phyloP scores from a whole-genome alignment of 1,140 invertebrate species.

The Lucilia cuprina region DNA sequence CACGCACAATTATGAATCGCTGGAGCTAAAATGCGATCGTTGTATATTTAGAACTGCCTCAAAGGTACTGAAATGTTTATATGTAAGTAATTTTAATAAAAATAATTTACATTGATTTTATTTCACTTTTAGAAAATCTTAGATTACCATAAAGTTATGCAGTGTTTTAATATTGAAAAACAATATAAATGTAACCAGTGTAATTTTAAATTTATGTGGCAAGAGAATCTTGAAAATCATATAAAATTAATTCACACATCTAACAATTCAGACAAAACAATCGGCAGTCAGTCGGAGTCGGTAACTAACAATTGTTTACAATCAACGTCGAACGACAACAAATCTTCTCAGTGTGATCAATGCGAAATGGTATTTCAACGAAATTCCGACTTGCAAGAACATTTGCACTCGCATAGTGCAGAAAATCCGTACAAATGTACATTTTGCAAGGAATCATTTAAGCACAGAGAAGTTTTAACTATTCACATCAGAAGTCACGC shows the following conservation, averaged over 20 bases:
- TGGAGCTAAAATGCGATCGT: conserved; percentile 47
- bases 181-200: conserved; percentile 63
- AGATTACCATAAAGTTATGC: conserved; percentile 46
- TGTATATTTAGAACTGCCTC: conserved; percentile 55
- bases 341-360: no score
- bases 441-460: no score
- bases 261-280: not conserved
- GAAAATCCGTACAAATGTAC: no score
- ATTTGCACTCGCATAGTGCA: no score
- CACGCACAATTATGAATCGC: conserved; percentile 52
- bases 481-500: no score
- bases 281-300: not conserved
- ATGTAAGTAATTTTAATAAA: not conserved
- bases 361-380: no score
- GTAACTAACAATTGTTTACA: not conserved
- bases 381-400: no score
- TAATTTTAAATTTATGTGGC: conserved; percentile 64
- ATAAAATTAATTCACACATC: conserved; percentile 58
- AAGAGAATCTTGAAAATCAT: conserved; percentile 64
- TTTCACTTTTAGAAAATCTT: conserved; percentile 44
- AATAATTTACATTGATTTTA: not conserved
- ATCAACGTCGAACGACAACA: not conserved
- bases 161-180: conserved; percentile 53
- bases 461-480: no score
- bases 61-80: not conserved